Evolutionary conservation across 2,797 vertebrate species (phyloP).

Genomic region (Lophius americanus): DNA sequence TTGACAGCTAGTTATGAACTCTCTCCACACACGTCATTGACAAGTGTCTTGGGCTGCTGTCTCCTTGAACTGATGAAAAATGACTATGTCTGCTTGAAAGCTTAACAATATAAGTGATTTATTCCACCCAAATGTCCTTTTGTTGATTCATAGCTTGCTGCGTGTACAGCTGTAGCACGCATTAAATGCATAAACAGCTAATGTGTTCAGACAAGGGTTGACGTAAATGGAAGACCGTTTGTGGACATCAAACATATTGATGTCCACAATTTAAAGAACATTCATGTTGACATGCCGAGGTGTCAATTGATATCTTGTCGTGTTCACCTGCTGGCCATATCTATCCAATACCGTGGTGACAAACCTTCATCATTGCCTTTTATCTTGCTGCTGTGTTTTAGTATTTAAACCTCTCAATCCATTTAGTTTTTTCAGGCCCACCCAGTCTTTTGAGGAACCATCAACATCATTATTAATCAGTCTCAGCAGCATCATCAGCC

Average conservation of each 20-base stretch:
- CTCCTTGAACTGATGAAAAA: constrained; percentile 72
- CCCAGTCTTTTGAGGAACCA: too few relatives aligned
- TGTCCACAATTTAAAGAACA: too few relatives aligned
- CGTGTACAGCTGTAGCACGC: constrained; percentile 43
- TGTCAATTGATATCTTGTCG: too few relatives aligned
- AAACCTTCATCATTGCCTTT: too few relatives aligned
- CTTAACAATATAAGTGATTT: constrained; percentile 66
- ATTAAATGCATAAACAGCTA: constrained; percentile 64
- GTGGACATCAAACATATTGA: background rate
- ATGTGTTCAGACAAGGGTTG: constrained; percentile 15
- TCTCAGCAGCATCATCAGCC: too few relatives aligned
- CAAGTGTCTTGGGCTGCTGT: constrained; percentile 63
- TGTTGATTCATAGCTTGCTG: constrained; percentile 58
- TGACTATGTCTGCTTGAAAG: constrained; percentile 57
- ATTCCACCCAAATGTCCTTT: constrained; percentile 50
- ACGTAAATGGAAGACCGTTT: constrained; percentile 34
- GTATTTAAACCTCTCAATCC: too few relatives aligned
- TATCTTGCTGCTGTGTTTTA: too few relatives aligned
- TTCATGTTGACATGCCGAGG: background rate
- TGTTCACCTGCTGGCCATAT: too few relatives aligned
- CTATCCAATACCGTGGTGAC: too few relatives aligned
- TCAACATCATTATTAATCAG: too few relatives aligned
- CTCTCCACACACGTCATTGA: constrained; percentile 55
- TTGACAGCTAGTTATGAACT: constrained; percentile 61
- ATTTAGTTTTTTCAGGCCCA: too few relatives aligned